Base-by-base conservation (phyloP, 2,113 vertebrate genomes). In the Rhinoptilus africanus region DNA sequence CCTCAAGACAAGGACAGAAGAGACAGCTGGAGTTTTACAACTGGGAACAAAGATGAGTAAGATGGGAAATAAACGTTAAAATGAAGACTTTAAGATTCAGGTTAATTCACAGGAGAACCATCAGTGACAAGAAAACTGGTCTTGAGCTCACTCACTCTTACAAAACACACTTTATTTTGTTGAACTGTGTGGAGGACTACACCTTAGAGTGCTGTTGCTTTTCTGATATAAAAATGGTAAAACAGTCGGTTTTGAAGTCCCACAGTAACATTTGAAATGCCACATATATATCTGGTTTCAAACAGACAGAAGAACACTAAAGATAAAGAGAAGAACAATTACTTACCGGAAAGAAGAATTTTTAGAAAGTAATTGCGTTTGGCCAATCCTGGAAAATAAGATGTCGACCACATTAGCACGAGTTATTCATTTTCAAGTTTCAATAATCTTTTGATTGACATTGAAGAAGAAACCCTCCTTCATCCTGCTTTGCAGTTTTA, bases 11-110 rank as follows among this genome's bases (percentile, higher is more conserved):
- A 96, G 68, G 97, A 98, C n/a, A 97, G 93, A 79, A 98, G 98
- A 96, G 97, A 98, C 86, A 99, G 99, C 94, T 99, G 99, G 99
- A 99, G 99, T 96, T 99, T 99, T 32, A 98, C 99, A 93, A 98
- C 97, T 45, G 98, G 98, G 69, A 87, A 96, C 45, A 93, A 99
- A 77, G 98, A 98, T 75, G 92, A 95, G 60, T 92, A 93, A 88
- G 75, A 84, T 7, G 87, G 93, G 53, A 97, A 97, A 71, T 97
- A 96, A 97, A 95, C 3, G 2, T 54, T 94, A 68, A 93, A 88
- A 84, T 35, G 92, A 79, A 96, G 90, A 57, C 63, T 66, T 89
- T 88, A 77, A 85, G 67, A 94, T 92, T 94, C 93, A 91, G 86
- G 73, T 92, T 85, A 80, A 88, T 64, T 96, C 89, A 86, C 89